Conservation (phyloP, 2,797 vertebrate species). For the Hemitrygon akajei region DNA sequence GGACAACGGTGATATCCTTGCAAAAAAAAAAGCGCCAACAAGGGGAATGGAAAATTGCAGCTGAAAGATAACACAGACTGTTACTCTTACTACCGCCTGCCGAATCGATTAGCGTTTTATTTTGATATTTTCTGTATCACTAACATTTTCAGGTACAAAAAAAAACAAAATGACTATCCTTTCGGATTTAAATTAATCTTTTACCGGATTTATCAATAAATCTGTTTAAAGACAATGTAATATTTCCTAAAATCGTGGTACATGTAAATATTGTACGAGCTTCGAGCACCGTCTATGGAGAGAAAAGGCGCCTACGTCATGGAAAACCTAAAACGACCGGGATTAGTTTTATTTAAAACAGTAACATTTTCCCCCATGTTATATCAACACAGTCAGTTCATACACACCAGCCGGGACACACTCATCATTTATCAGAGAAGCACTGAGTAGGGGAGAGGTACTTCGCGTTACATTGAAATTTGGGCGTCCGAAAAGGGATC, state of each 20-base stretch:
- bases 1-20: constrained; percentile 64
- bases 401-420: neutral
- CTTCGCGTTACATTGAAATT: neutral
- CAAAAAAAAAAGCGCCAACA: neutral
- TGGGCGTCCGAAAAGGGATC: neutral
- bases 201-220: neutral
- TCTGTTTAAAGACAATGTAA: constrained; percentile 1
- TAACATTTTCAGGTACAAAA: constrained; percentile 34
- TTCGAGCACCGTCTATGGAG: neutral
- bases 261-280: constrained; percentile 36
- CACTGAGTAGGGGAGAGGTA: constrained; percentile 28
- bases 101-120: neutral
- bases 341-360: neutral
- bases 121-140: constrained; percentile 19
- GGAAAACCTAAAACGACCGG: neutral
- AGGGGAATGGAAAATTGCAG: constrained; percentile 7
- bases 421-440: constrained; percentile 10
- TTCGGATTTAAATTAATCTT: neutral
- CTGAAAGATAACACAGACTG: constrained; percentile 17
- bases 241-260: constrained; percentile 28
- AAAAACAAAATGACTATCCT: neutral
- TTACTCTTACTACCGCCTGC: neutral
- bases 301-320: neutral
- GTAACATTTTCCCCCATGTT: neutral
- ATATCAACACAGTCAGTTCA: neutral